These are phyloP conservation scores for Micronycteris hirsuta DNA, from an alignment of 2,113 vertebrate genomes.

Conservation along the genomic window DNA sequence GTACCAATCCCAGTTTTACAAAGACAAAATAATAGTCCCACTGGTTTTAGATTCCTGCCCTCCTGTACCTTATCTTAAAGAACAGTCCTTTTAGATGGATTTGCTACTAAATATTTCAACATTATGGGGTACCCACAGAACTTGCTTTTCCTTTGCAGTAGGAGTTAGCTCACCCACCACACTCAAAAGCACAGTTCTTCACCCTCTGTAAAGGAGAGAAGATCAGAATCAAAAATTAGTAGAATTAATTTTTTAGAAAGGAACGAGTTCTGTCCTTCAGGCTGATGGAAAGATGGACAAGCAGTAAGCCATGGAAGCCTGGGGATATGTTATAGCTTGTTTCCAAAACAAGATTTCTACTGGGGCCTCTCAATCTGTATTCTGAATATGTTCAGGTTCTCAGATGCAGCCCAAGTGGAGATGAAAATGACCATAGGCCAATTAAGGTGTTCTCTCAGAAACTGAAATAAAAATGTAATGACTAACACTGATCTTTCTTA, in stretches of 20 bases:
- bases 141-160: background rate
- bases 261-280: background rate
- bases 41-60: background rate
- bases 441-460: background rate
- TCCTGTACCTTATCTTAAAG: background rate
- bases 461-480: slow-evolving; percentile 18
- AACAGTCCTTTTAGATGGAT: background rate
- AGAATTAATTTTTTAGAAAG: background rate
- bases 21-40: background rate
- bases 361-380: background rate
- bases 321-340: background rate
- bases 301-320: background rate
- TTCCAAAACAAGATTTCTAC: background rate
- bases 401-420: background rate
- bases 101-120: background rate
- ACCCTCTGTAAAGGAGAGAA: background rate
- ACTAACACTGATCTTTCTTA: background rate
- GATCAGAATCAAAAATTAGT: background rate
- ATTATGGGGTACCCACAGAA: background rate
- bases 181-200: background rate
- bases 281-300: background rate
- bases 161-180: background rate
- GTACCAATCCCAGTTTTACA: background rate
- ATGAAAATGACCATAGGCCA: slow-evolving; percentile 7
- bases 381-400: background rate